These are phyloP conservation scores for Mythimna albipuncta DNA, from an alignment of 2,888 invertebrate species.

Conservation along the genomic window DNA sequence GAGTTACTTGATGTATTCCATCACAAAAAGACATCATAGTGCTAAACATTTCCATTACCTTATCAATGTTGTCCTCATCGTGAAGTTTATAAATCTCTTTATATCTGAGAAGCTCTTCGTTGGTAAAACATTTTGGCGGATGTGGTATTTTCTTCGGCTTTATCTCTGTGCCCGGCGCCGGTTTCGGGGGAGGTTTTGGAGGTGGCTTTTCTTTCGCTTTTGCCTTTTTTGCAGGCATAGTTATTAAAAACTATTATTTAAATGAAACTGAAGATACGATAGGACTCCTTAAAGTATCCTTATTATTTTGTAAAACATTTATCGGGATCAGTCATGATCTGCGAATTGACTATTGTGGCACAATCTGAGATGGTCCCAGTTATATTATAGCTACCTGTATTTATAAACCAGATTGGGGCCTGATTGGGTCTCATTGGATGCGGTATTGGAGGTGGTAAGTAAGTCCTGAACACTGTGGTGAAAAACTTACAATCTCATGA, in stretches of 20 bases:
- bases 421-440: not conserved
- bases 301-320: not conserved
- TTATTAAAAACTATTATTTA: conserved; percentile 7
- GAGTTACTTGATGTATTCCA: too few relatives aligned
- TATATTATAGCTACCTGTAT: not conserved
- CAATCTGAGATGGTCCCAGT: not conserved
- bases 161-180: conserved; percentile 64
- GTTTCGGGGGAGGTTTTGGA: conserved; percentile 1
- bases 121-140: conserved; percentile 82
- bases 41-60: conserved; percentile 69
- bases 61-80: conserved; percentile 84
- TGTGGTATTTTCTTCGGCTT: conserved; percentile 84
- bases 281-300: not conserved
- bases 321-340: not conserved
- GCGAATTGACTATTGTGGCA: not conserved
- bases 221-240: conserved; percentile 76
- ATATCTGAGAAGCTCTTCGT: conserved; percentile 79
- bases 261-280: not conserved
- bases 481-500: not conserved
- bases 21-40: too few relatives aligned
- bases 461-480: not conserved
- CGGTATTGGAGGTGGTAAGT: not conserved
- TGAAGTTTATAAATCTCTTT: conserved; percentile 81
- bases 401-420: not conserved
- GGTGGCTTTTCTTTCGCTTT: conserved; percentile 16